Conservation (phyloP, 2,888 invertebrate species). For the Luffia ferchaultella region DNA sequence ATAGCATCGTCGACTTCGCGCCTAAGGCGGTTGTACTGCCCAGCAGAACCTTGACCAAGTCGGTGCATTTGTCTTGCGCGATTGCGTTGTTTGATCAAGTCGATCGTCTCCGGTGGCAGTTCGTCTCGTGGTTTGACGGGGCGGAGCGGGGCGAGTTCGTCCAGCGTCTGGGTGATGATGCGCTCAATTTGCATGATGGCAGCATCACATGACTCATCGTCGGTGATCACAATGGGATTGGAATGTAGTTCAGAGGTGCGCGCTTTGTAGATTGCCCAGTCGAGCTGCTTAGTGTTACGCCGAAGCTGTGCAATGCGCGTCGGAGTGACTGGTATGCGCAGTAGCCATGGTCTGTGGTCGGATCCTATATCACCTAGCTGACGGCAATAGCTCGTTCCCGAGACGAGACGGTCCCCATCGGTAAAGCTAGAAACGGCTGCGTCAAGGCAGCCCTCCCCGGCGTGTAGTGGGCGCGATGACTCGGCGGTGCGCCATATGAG, state of each 20-base stretch:
- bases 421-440: not conserved
- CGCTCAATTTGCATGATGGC: not conserved
- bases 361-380: not conserved
- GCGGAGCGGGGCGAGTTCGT: not conserved
- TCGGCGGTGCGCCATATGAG: not conserved
- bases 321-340: not conserved
- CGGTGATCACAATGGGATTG: not conserved
- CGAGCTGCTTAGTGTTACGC: not conserved
- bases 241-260: not conserved
- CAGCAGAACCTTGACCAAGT: no score
- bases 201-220: not conserved
- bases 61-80: no score
- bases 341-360: not conserved
- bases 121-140: not conserved
- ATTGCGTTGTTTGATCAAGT: not conserved
- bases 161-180: not conserved
- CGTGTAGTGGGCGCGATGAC: not conserved
- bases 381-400: not conserved
- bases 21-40: not conserved
- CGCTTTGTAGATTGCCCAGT: not conserved
- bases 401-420: not conserved
- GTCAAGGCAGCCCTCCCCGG: not conserved
- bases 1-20: not conserved
- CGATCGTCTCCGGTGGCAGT: not conserved
- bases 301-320: not conserved